Percentiles rank a stretch among this genome's conserved stretches.
Conservation (phyloP, 1,140 invertebrate species). For the Cydia amplana region DNA sequence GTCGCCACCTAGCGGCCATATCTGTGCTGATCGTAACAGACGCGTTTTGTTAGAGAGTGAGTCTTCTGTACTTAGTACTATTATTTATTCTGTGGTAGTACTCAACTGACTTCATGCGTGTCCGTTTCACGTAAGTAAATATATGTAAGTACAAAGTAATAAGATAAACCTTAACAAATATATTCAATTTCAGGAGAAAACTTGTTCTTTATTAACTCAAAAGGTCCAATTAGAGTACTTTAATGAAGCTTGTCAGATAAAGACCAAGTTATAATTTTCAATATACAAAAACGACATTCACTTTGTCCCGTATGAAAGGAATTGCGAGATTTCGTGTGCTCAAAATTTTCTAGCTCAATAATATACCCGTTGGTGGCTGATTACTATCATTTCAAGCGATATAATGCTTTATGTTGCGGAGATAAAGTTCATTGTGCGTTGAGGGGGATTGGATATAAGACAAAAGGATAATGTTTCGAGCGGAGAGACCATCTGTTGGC, state of each 20-base stretch:
- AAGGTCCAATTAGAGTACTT: neutral
- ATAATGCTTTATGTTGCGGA: slow-evolving; percentile 31
- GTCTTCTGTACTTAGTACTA: too few relatives aligned
- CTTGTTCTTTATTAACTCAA: neutral
- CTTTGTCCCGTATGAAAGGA: slow-evolving; percentile 38
- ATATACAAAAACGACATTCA: slow-evolving; percentile 22
- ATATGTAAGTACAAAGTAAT: too few relatives aligned
- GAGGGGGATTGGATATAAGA: slow-evolving; percentile 44
- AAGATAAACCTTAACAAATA: too few relatives aligned
- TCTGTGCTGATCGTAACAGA: too few relatives aligned
- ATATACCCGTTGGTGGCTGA: slow-evolving; percentile 54
- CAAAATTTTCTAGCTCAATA: slow-evolving; percentile 61
- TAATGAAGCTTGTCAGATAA: neutral
- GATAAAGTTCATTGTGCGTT: slow-evolving; percentile 38
- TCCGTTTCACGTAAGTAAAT: too few relatives aligned
- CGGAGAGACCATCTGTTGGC: slow-evolving; percentile 60
- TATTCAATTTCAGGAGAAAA: neutral
- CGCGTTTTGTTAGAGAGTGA: too few relatives aligned
- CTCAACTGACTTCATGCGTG: too few relatives aligned
- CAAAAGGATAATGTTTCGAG: slow-evolving; percentile 61
- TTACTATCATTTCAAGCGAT: slow-evolving; percentile 34
- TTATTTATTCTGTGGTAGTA: too few relatives aligned
- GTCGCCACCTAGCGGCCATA: too few relatives aligned
- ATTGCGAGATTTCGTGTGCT: slow-evolving; percentile 60
- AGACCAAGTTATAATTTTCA: neutral